Base-by-base conservation (phyloP, 1,140 invertebrate species). In the Hyles vespertilio region DNA sequence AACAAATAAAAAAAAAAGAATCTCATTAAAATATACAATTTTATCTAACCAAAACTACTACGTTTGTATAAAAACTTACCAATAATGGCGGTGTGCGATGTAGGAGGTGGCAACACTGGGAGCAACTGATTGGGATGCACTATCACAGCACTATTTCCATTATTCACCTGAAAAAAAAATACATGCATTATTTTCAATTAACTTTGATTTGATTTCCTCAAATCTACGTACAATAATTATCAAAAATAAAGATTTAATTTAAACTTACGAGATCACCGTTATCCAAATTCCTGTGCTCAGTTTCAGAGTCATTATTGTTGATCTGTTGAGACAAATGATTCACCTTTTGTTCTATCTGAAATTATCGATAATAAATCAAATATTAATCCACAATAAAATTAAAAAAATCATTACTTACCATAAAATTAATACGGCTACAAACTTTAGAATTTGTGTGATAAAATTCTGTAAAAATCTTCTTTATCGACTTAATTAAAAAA, bases 51-150 rank as follows among this genome's bases (percentile, higher is more conserved):
- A 22, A 22, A 22, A 22, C 2, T 22, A 40, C 8, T 40, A 40
- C 8, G 5, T 8, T 1, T 5, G 8, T 40, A 40, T 0, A 40
- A 40, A 40, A 40, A 70, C 65, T 76, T 61, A 89, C 87, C 88
- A 51, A 89, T 89, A 53, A 90, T 89, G 34, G 86, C 81, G 3
- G 84, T 83, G 66, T 87, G 80, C 43, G 79, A 81, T 6, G 82
- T 82, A 2, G 84, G 86, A 11, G 89, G 84, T 3, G 93, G 92
- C 65, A 94, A 86, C 44, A 95, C 91, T 32, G 93, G 93, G 56
- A 95, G 80, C 51, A 95, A 79, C 76, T 95, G 93, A 67, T 91
- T 94, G 6, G 94, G 93, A 63, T 93, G 91, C 48, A 94, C 93
- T 69, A 94, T 94, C 22, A 95, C 93, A 49, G 93, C 87, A 58